Percentiles rank a stretch among this genome's conserved stretches.
These are phyloP conservation scores for Leptobrachium ailaonicum DNA, from an alignment of 2,113 vertebrate genomes.

Conservation along the genomic window DNA sequence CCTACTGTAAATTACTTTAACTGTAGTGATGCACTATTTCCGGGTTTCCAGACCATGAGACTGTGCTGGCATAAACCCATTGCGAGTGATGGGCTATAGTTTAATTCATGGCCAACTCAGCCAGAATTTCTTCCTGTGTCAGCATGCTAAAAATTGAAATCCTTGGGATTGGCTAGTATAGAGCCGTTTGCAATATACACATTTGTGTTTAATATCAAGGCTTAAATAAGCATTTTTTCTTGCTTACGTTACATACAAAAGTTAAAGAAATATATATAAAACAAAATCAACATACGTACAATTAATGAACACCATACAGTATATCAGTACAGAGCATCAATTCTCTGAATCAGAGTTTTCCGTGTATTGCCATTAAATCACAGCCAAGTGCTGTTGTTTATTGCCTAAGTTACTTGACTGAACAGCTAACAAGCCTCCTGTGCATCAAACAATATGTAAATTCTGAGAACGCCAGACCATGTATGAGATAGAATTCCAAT, in stretches of 20 bases:
- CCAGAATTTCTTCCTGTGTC: no score
- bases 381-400: slow-evolving; percentile 22
- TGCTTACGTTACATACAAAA: neutral
- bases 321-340: neutral
- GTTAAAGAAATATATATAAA: neutral
- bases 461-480: neutral
- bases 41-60: no score
- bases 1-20: no score
- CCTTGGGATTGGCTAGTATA: no score
- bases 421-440: slow-evolving; percentile 28
- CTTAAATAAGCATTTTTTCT: neutral
- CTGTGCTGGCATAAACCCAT: no score
- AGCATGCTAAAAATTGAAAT: no score
- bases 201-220: slow-evolving; percentile 2
- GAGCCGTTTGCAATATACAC: neutral
- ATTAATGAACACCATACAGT: slow-evolving; percentile 17
- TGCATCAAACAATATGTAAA: slow-evolving; percentile 30
- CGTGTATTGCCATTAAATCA: slow-evolving; percentile 18
- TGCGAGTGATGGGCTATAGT: no score
- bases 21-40: no score
- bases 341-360: neutral
- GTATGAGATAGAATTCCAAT: slow-evolving; percentile 13
- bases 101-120: no score
- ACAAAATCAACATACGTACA: neutral
- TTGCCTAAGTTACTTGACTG: slow-evolving; percentile 21